phyloP scores from a whole-genome alignment of 2,888 invertebrate genomes.

The Drosophila anomelani region DNA sequence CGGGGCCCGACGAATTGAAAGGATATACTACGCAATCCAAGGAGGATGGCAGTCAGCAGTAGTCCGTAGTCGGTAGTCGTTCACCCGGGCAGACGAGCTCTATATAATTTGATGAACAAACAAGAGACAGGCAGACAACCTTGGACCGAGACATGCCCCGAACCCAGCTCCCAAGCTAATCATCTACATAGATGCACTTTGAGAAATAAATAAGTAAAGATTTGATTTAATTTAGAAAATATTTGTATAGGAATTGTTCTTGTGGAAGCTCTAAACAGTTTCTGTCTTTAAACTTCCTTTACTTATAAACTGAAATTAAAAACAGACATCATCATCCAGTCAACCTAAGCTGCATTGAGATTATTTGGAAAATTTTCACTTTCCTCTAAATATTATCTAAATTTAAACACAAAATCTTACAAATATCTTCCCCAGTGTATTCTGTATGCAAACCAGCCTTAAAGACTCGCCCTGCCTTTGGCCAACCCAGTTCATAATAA shows the following conservation, averaged over 20 bases:
- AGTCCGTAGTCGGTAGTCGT: constrained; percentile 32
- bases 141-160: constrained; percentile 41
- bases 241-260: not conserved
- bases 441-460: constrained; percentile 47
- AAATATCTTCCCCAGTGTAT: constrained; percentile 5
- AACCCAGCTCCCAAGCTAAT: constrained; percentile 38
- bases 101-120: constrained; percentile 79
- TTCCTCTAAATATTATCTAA: not conserved
- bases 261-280: not conserved
- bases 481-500: constrained; percentile 50
- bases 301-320: not conserved
- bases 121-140: constrained; percentile 65
- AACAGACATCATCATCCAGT: too few relatives aligned
- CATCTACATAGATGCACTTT: constrained; percentile 38
- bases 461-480: constrained; percentile 43
- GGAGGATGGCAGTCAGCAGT: constrained; percentile 41
- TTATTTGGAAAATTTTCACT: rapidly evolving
- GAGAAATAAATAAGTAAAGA: not conserved
- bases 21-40: constrained; percentile 47
- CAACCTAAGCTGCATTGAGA: not conserved
- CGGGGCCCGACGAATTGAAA: constrained; percentile 56
- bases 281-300: not conserved
- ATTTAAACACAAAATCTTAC: too few relatives aligned
- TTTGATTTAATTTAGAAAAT: not conserved
- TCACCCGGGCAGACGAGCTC: constrained; percentile 60